Base-by-base conservation (phyloP, 2,888 invertebrate genomes). In the Ophion obscuratus region DNA sequence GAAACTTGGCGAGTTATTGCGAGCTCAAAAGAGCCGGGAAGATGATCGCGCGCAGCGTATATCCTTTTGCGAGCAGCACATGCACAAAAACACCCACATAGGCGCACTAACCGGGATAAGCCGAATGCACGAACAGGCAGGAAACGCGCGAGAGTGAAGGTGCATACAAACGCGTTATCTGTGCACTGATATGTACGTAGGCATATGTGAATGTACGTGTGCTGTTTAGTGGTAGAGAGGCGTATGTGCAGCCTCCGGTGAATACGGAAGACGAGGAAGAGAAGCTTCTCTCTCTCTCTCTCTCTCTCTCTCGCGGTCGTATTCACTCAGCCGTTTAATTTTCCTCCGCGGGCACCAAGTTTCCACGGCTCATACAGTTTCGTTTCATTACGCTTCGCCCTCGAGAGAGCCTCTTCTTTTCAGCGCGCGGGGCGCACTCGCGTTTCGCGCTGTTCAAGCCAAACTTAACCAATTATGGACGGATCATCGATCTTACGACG, bases 251-350 rank as follows among this genome's bases (percentile, higher is more conserved):
- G 44, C 36, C 14, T 61, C 31, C 40, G 66, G 9, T 67, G 36
- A 27, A 59, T 17, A 53, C 9, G 36, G 53, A 70, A 67, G 66
- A 73, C 20, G 59, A 36, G 20, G 36, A 74, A 67, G 62, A 76
- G 61, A 68, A 61, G 36, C 83, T 77, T 81, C 53, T 53, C 53
- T 53, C 53, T 53, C 67, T 40, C 20, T n/a, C 24, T 11, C 36
- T 73, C 59, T 68, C 64, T 40, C 31, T 53, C 73, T 75, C 75
- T 62, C 62, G 68, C 70, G 53, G 68, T 77, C 80, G 83, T 81
- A 78, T 81, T 79, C 83, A 78, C 83, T 84, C 78, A 66, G 70
- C 84, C 81, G 84, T 79, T 86, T 84, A 86, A 86, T 86, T 84
- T 70, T 79, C 78, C 78, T 70, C 75, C 44, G 53, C 53, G 20